Evolutionary conservation across 2,888 invertebrate species (phyloP).

Genomic region (Sabellastarte sp.): DNA sequence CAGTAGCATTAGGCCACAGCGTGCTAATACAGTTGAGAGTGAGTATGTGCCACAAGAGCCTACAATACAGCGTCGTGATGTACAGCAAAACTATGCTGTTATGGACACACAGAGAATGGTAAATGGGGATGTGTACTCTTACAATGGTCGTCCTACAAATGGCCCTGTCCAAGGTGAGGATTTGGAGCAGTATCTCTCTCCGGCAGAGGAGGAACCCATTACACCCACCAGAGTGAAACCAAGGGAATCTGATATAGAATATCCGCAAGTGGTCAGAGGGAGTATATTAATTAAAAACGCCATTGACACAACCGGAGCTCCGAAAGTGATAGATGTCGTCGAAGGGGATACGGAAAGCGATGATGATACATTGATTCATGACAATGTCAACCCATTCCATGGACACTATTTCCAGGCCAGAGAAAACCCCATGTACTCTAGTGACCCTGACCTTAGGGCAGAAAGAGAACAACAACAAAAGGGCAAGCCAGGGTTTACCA

Average conservation of each 20-base stretch:
- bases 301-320: slow-evolving; percentile 27
- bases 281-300: slow-evolving; percentile 31
- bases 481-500: slow-evolving; percentile 15
- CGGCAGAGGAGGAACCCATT: slow-evolving; percentile 9
- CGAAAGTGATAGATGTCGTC: slow-evolving; percentile 27
- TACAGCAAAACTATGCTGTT: neutral
- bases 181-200: slow-evolving; percentile 11
- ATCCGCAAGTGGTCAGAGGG: slow-evolving; percentile 29
- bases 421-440: slow-evolving; percentile 33
- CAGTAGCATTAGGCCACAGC: neutral
- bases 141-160: neutral
- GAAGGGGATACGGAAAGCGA: slow-evolving; percentile 18
- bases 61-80: neutral
- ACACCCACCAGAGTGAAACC: too few species aligned
- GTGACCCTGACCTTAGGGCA: slow-evolving; percentile 23
- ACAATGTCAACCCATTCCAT: slow-evolving; percentile 32
- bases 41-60: neutral
- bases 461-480: neutral
- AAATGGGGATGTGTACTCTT: neutral
- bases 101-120: neutral
- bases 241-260: slow-evolving; percentile 7
- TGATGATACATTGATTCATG: slow-evolving; percentile 18
- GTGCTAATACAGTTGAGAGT: too few species aligned
- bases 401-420: slow-evolving; percentile 23
- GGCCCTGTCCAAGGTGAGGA: slow-evolving; percentile 3